Base-by-base conservation (phyloP, 64 coral and sea anemone genomes). In the Stylophora pistillata region DNA sequence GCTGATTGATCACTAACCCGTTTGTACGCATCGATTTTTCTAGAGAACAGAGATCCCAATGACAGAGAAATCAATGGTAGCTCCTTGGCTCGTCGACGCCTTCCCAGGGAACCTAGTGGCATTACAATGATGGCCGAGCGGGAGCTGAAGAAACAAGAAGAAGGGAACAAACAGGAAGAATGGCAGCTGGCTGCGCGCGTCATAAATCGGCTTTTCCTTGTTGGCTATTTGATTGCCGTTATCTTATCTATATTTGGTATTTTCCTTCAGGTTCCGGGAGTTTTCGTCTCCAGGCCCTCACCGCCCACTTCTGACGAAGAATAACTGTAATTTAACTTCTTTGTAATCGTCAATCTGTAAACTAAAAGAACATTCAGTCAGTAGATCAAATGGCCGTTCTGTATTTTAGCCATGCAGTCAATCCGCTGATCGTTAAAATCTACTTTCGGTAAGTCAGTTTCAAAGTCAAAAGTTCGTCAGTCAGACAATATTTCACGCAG, bases 151-250 rank as follows among this genome's bases (percentile, higher is more conserved):
- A 95, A 95, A 74, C 74, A 95, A 65, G 83, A 95, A 30, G 74
- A 93, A 17, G 90, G 87, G 2, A 82, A 74, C 2, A 88, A 85
- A 53, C 90, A 95, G 86, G 93, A 93, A 58, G 96, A 98, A 78
- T 98, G 96, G 96, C 89, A 98, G 64, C 90, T 95, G 9, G 93
- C 90, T 13, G 96, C 96, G 16, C 85, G 53, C 57, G 83, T 98
- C 26, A 60, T 98, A 12, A 98, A 98, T 58, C 72, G 91, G 58
- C 69, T 93, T 18, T 96, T 96, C 83, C 57, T 96, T 74, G 77
- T 93, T 30, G 13, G 92, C 15, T 96, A 96, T 30, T 11, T 90
- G 30, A 5, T 87, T 9, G 89, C 94, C 9, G 83, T 93, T 52
- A 7, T 86, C n/a, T 63, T 92, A 5, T 90, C 94, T 11, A 47